A percentile compares a stretch with the other conserved stretches of the same genome.
phyloP scores from a whole-genome alignment of 2,888 invertebrate genomes.

The Mamestra brassicae region DNA sequence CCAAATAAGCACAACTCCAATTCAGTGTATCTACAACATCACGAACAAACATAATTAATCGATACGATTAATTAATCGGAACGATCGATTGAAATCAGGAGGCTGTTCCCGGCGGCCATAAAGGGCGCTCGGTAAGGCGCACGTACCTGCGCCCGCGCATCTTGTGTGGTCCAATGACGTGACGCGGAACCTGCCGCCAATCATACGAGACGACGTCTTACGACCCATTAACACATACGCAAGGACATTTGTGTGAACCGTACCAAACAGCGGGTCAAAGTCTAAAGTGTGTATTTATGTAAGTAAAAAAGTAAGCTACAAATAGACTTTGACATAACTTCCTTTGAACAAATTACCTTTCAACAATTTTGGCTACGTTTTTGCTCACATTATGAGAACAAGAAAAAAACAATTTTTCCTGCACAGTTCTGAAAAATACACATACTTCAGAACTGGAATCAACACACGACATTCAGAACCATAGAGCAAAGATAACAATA shows the following conservation, averaged over 20 bases:
- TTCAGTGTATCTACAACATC: conserved; percentile 8
- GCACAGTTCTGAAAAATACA: not conserved
- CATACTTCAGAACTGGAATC: not conserved
- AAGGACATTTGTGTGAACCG: conserved; percentile 51
- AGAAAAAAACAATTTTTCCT: conserved; percentile 6
- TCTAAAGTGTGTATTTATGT: conserved; percentile 44
- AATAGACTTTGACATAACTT: conserved; percentile 28
- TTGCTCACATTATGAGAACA: not conserved
- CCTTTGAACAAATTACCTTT: conserved; percentile 23
- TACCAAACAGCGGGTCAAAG: conserved; percentile 35
- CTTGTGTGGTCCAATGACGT: conserved; percentile 79
- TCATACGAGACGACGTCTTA: conserved; percentile 52
- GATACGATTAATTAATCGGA: conserved; percentile 60
- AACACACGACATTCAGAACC: conserved; percentile 15
- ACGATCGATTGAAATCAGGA: conserved; percentile 57
- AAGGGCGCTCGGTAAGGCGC: conserved; percentile 60
- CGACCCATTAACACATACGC: conserved; percentile 46
- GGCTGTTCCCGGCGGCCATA: conserved; percentile 49
- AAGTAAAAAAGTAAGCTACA: conserved; percentile 29
- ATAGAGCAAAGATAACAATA: conserved; percentile 30
- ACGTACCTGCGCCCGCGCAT: conserved; percentile 76
- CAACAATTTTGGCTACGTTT: conserved; percentile 5
- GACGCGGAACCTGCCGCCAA: conserved; percentile 62
- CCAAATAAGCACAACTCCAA: not conserved
- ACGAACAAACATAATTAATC: conserved; percentile 48